These are phyloP conservation scores for Peromyscus nudipes DNA, from an alignment of 2,797 vertebrate genomes.

Conservation along the genomic window DNA sequence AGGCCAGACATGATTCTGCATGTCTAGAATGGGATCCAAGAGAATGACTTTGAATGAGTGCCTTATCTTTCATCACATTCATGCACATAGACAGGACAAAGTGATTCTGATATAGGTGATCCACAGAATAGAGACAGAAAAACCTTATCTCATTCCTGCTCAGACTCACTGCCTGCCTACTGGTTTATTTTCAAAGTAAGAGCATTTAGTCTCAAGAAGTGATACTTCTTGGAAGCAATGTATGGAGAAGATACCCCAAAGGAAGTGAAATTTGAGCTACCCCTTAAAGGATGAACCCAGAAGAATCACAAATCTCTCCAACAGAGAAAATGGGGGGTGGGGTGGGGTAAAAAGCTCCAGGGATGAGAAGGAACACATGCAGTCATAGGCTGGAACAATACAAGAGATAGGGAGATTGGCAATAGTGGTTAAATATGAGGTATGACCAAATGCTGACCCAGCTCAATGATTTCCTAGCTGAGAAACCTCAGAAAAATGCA, in stretches of 20 bases:
- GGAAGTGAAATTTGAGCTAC: neutral
- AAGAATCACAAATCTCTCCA: constrained; percentile 13
- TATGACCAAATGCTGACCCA: neutral
- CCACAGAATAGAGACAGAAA: neutral
- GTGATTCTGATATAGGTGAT: neutral
- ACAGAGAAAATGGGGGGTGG: neutral
- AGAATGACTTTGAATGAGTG: neutral
- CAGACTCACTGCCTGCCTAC: neutral
- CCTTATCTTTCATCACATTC: neutral
- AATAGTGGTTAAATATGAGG: neutral
- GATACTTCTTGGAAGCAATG: neutral
- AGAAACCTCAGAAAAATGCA: neutral
- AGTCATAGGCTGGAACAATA: neutral
- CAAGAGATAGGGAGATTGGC: neutral
- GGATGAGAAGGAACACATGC: neutral
- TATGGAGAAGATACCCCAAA: neutral
- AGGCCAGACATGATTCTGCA: neutral
- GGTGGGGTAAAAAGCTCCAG: neutral
- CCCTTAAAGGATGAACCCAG: neutral
- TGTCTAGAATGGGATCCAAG: neutral
- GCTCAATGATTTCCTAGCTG: neutral
- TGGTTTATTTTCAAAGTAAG: constrained; percentile 30
- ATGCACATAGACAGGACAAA: neutral
- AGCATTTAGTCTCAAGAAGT: neutral
- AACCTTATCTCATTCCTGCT: neutral